Conservation (phyloP, 2,888 invertebrate genomes). For the Tetrapedia diversipes region DNA sequence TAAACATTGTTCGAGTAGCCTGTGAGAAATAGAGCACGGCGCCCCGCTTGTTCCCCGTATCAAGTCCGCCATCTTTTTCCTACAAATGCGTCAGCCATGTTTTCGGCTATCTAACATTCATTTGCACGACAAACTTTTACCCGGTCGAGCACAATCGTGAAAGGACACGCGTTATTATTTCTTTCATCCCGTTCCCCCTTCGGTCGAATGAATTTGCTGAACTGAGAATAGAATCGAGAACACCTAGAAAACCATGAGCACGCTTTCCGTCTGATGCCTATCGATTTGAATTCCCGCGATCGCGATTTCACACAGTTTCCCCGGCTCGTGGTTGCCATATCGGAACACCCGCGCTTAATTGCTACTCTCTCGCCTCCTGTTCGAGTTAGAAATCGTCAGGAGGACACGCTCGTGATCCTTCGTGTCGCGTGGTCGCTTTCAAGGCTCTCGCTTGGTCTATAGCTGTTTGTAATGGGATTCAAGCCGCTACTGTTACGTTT, state of each 20-base stretch:
- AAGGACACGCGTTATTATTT: background rate
- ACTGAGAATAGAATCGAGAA: slow-evolving; percentile 60
- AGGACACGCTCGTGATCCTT: background rate
- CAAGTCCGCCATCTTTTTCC: background rate
- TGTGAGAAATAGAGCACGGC: slow-evolving; percentile 34
- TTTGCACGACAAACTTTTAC: background rate
- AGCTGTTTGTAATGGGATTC: too few relatives aligned
- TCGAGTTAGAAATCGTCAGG: slow-evolving; percentile 20
- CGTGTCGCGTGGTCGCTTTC: background rate
- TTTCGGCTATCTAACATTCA: slow-evolving; percentile 27
- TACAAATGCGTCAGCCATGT: background rate
- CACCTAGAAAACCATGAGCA: slow-evolving; percentile 47
- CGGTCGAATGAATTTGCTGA: slow-evolving; percentile 40
- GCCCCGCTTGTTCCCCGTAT: slow-evolving; percentile 2
- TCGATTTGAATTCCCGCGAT: slow-evolving; percentile 25
- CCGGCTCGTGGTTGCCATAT: slow-evolving; percentile 49
- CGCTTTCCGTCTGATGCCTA: slow-evolving; percentile 53
- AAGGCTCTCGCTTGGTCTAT: too few relatives aligned
- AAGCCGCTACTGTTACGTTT: too few relatives aligned
- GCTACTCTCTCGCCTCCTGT: slow-evolving; percentile 13
- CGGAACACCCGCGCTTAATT: slow-evolving; percentile 50
- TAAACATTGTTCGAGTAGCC: slow-evolving; percentile 32
- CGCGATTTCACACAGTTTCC: slow-evolving; percentile 64
- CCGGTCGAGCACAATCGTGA: slow-evolving; percentile 12
- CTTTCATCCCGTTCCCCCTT: background rate